phyloP scores from a whole-genome alignment of 2,113 vertebrate species.

The Dasypus novemcinctus region DNA sequence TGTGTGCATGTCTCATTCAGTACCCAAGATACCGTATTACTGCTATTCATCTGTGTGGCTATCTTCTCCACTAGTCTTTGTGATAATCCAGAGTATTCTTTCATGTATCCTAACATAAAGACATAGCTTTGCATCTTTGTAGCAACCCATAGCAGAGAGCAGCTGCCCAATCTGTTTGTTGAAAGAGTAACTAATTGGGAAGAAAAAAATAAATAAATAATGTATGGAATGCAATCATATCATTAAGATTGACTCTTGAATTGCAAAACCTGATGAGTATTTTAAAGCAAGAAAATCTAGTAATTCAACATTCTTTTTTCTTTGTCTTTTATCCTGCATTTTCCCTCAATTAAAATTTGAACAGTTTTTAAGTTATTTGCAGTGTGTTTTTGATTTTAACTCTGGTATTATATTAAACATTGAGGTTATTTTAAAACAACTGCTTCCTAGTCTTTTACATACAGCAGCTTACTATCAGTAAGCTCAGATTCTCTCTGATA shows the following conservation, averaged over 20 bases:
- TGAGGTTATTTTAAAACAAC: background rate
- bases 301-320: background rate
- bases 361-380: background rate
- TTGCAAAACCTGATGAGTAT: background rate
- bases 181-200: background rate
- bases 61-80: background rate
- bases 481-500: background rate
- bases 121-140: background rate
- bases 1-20: background rate
- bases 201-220: background rate
- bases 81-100: background rate
- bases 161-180: background rate
- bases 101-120: background rate
- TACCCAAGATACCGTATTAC: background rate
- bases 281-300: background rate
- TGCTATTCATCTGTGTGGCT: background rate
- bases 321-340: background rate
- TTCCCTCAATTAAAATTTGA: background rate
- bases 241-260: background rate
- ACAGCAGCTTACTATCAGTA: background rate
- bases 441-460: background rate
- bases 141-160: background rate
- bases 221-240: background rate
- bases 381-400: background rate
- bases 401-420: background rate